phyloP scores from a whole-genome alignment of 1,140 invertebrate genomes.

The Trypoxylus dichotomus region DNA sequence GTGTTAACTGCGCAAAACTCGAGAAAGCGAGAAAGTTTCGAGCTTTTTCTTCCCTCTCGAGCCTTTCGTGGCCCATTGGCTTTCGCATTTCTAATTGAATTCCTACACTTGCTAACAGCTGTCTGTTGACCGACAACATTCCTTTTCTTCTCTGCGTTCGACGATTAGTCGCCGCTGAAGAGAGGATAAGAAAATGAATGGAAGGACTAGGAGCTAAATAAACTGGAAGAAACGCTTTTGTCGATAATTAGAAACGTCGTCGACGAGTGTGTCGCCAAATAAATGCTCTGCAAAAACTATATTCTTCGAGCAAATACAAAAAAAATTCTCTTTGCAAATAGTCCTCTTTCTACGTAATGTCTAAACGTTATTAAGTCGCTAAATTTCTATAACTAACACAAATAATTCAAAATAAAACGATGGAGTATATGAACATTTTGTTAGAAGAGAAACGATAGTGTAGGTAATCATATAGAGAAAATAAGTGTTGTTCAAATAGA shows the following conservation, averaged over 20 bases:
- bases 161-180: not conserved
- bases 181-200: not conserved
- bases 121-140: constrained; percentile 10
- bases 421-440: too few species aligned
- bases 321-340: too few species aligned
- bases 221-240: not conserved
- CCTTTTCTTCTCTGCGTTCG: not conserved
- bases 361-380: too few species aligned
- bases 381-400: too few species aligned
- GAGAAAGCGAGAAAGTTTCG: constrained; percentile 9
- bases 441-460: too few species aligned
- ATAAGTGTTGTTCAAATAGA: too few species aligned
- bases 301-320: not conserved
- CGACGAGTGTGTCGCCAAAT: not conserved
- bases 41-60: not conserved
- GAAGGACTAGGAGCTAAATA: not conserved
- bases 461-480: too few species aligned
- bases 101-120: constrained; percentile 5
- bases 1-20: not conserved
- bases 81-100: constrained; percentile 21
- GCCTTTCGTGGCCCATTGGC: not conserved
- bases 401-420: too few species aligned
- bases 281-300: not conserved
- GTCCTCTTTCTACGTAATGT: too few species aligned
- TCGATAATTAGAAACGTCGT: not conserved